Evolutionary conservation across 2,888 invertebrate species (phyloP).

Genomic region (Cerastis rubricosa): DNA sequence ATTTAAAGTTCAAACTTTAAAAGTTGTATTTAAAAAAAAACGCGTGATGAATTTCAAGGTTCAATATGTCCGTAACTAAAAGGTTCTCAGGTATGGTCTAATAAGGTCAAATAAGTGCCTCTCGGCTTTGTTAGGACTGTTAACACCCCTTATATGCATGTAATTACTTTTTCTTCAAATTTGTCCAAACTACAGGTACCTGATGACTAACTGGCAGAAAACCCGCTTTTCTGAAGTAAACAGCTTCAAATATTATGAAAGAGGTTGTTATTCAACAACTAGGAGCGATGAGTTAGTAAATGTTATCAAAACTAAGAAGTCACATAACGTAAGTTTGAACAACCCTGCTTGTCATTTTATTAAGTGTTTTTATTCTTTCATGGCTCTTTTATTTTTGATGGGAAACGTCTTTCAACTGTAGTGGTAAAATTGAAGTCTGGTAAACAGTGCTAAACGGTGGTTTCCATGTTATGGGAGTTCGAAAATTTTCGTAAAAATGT

Average conservation of each 20-base stretch:
- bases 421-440: conserved; percentile 19
- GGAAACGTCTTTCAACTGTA: conserved; percentile 26
- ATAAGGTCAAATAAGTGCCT: no score
- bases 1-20: no score
- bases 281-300: conserved; percentile 36
- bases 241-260: neutral
- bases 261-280: conserved; percentile 50
- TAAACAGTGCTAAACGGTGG: conserved; percentile 30
- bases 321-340: conserved; percentile 64
- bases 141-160: neutral
- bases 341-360: conserved; percentile 55
- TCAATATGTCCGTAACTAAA: no score
- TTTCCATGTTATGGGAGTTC: neutral
- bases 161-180: neutral
- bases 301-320: conserved; percentile 59
- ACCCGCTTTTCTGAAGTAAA: neutral
- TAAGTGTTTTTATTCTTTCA: conserved; percentile 57
- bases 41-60: no score
- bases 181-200: no score
- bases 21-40: no score
- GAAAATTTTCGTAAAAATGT: conserved; percentile 4
- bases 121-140: no score
- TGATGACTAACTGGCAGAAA: neutral
- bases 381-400: conserved; percentile 42
- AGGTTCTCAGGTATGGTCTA: no score